A percentile compares a stretch with the other conserved stretches of the same genome.
These are phyloP conservation scores for Mythimna impura DNA, from an alignment of 2,888 invertebrate species.

Conservation along the genomic window DNA sequence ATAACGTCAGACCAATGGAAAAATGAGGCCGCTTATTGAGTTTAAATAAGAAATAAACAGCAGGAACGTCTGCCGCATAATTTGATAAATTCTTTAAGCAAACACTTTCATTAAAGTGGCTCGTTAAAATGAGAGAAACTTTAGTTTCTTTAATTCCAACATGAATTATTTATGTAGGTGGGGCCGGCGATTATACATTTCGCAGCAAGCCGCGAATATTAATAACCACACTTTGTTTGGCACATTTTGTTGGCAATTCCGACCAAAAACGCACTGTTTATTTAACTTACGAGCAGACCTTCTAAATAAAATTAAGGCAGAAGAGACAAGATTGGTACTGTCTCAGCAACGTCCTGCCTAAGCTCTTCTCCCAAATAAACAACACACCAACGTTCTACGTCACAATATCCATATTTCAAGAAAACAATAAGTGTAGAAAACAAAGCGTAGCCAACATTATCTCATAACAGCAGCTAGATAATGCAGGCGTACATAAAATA, in stretches of 20 bases:
- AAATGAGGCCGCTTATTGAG: constrained; percentile 24
- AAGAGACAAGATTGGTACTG: constrained; percentile 21
- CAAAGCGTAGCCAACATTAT: constrained; percentile 43
- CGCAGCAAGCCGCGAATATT: constrained; percentile 63
- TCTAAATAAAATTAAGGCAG: constrained; percentile 35
- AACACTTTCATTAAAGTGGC: constrained; percentile 69
- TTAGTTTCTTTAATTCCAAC: constrained; percentile 74
- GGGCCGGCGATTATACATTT: constrained; percentile 65
- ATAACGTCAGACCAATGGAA: neutral
- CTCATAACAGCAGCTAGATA: constrained; percentile 52
- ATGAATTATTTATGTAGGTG: constrained; percentile 75
- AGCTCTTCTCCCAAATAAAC: constrained; percentile 35
- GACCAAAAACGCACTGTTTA: constrained; percentile 47
- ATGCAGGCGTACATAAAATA: constrained; percentile 57
- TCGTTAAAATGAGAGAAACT: constrained; percentile 70
- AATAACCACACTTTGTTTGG: constrained; percentile 65
- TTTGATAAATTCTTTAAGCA: constrained; percentile 68
- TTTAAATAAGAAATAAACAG: constrained; percentile 46
- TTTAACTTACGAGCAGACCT: constrained; percentile 49
- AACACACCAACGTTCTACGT: constrained; percentile 21
- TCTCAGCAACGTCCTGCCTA: constrained; percentile 5
- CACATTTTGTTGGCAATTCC: constrained; percentile 54
- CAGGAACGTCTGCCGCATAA: constrained; percentile 37
- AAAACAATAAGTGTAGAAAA: constrained; percentile 49
- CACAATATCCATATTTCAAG: constrained; percentile 48